A percentile compares a stretch with the other conserved stretches of the same genome.
Conservation (phyloP, 2,797 vertebrate genomes). For the Hydrophis major region DNA sequence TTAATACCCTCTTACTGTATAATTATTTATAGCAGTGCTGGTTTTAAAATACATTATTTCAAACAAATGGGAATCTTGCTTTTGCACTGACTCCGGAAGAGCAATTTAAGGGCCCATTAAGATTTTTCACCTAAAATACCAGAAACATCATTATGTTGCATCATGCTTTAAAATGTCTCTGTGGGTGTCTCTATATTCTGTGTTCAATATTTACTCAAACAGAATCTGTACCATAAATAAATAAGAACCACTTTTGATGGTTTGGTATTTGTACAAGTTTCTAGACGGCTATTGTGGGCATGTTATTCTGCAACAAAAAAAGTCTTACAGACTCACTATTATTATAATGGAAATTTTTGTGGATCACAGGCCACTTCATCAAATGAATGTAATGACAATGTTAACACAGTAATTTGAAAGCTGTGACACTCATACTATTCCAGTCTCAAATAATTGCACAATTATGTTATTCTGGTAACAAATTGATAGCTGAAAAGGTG, state of each 20-base stretch:
- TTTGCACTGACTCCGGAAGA: neutral
- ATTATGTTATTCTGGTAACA: neutral
- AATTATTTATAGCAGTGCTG: neutral
- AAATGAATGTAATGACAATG: neutral
- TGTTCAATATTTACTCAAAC: neutral
- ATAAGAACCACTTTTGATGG: neutral
- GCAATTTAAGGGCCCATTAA: neutral
- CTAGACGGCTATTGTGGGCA: neutral
- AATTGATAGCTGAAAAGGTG: neutral
- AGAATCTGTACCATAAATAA: neutral
- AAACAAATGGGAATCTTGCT: neutral
- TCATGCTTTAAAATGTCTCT: neutral
- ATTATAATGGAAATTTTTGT: neutral
- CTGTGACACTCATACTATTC: neutral
- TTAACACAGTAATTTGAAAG: conserved; percentile 5
- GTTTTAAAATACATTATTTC: neutral
- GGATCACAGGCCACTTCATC: neutral
- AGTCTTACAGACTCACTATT: neutral
- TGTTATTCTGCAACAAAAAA: neutral
- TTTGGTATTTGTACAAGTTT: neutral
- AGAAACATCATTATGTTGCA: neutral
- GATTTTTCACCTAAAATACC: neutral
- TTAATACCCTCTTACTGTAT: neutral
- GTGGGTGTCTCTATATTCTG: neutral
- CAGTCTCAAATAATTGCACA: neutral